Percentiles rank a stretch among this genome's conserved stretches.
Conservation (phyloP, 2,888 invertebrate genomes). For the Nomada fabriciana region DNA sequence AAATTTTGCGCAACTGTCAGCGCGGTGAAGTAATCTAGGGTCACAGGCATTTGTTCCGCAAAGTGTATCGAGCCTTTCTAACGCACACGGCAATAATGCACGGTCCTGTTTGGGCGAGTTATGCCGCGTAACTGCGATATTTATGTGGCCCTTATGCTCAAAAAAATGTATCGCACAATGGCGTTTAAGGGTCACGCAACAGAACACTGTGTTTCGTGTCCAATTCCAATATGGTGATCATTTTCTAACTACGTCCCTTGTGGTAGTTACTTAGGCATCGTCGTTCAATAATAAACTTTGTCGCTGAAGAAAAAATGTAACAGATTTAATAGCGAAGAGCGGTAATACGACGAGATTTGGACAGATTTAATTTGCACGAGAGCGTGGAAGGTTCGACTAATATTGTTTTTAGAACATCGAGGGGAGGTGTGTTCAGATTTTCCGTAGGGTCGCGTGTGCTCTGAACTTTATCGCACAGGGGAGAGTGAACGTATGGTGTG, state of each 20-base stretch:
- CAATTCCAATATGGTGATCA: no score
- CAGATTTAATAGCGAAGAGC: no score
- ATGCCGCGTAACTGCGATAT: conserved; percentile 43
- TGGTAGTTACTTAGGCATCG: no score
- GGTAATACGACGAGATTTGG: no score
- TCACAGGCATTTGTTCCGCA: conserved; percentile 31
- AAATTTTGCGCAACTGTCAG: conserved; percentile 33
- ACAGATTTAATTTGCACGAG: no score
- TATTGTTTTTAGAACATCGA: background rate
- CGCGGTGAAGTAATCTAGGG: conserved; percentile 22
- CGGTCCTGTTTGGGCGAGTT: conserved; percentile 23
- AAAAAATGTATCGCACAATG: conserved; percentile 15
- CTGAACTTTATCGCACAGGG: background rate
- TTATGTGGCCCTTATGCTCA: conserved; percentile 47
- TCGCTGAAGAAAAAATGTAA: background rate
- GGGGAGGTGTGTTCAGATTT: background rate
- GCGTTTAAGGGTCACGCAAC: conserved; percentile 29
- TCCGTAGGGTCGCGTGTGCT: background rate
- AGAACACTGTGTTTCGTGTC: no score
- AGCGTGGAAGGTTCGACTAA: no score
- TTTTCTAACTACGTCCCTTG: background rate
- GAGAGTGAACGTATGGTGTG: background rate
- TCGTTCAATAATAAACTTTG: no score
- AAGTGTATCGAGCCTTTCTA: conserved; percentile 20
- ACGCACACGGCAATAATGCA: conserved; percentile 21